Base-by-base conservation (phyloP, 2,113 vertebrate genomes). In the Hippocampus barbouri region DNA sequence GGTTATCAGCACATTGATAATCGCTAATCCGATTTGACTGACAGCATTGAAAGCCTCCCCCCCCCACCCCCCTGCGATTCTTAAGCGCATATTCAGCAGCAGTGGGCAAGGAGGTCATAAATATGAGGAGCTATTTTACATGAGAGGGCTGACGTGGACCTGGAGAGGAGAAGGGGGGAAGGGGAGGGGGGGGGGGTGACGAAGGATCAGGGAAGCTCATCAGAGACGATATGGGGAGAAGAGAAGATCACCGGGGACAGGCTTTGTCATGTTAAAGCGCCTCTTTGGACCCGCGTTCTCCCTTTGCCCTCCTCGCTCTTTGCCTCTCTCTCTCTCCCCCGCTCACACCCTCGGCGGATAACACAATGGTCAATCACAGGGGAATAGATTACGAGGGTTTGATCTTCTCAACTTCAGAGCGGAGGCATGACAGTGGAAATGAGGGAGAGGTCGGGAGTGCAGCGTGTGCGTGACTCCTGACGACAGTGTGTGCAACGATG, bases 231-330 rank as follows among this genome's bases (percentile, higher is more conserved):
- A 69, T 71, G 67, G 79, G 74, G 66, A 76, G 73, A 74, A 83
- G 77, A 79, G 75, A n/a, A 23, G 43, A 7, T 30, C 43, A 66
- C 45, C 41, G 25, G 87, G 82, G 87, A 85, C 75, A 38, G 82
- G 85, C 87, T 91, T 90, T 91, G 90, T 91, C 87, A 91, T 90
- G 90, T 87, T 89, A 90, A 91, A 90, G 63, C 6, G 20, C 66
- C 71, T 77, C 83, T 80, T 77, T 83, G 66, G 15, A 70, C 51
- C 72, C 80, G 72, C 78, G 81, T 79, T 80, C 76, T 73, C 73
- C 69, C 27, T 74, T 69, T 66, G 65, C 53, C 71, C 77, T 62
- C 70, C 66, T 34, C 47, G 8, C 21, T 2, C 60, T 43, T 67
- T 38, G 34, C 38, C 67, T 38, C 43, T 12, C 41, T 12, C 41